Evolutionary conservation across 1,140 invertebrate species (phyloP).

Genomic region (Ips typographus): DNA sequence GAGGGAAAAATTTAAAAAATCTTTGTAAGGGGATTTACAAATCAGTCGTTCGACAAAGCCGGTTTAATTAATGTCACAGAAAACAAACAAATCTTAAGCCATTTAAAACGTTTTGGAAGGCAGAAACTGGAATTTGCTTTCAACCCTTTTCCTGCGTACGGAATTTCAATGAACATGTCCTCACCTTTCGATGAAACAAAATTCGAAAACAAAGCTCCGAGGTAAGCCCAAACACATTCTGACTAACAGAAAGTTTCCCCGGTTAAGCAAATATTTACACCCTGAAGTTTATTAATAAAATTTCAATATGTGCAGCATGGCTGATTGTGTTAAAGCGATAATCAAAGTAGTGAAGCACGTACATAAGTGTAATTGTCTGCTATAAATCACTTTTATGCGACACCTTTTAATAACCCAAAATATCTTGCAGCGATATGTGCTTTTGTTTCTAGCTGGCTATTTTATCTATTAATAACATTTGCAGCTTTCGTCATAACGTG

Average conservation of each 20-base stretch:
- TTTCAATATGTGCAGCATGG: background rate
- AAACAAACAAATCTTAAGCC: background rate
- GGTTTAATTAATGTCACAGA: no score
- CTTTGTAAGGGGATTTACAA: no score
- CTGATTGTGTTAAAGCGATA: background rate
- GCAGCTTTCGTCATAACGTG: background rate
- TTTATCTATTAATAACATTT: background rate
- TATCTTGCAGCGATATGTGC: background rate
- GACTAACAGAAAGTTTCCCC: slow-evolving; percentile 6
- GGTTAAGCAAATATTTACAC: slow-evolving; percentile 6
- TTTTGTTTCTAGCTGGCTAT: background rate
- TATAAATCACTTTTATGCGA: background rate
- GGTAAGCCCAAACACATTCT: slow-evolving; percentile 7
- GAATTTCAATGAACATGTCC: slow-evolving; percentile 8
- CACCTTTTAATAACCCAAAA: background rate
- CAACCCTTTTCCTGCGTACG: slow-evolving; percentile 1
- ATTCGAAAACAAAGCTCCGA: slow-evolving; percentile 6
- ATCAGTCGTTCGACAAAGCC: no score
- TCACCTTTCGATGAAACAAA: slow-evolving; percentile 12
- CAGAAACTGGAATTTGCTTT: background rate
- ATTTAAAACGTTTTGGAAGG: background rate
- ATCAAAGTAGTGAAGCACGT: background rate
- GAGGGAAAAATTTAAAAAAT: no score
- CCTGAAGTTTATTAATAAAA: slow-evolving; percentile 9
- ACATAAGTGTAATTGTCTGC: background rate